These are phyloP conservation scores for Amazona vittata DNA, from an alignment of 2,113 vertebrate species.

Conservation along the genomic window DNA sequence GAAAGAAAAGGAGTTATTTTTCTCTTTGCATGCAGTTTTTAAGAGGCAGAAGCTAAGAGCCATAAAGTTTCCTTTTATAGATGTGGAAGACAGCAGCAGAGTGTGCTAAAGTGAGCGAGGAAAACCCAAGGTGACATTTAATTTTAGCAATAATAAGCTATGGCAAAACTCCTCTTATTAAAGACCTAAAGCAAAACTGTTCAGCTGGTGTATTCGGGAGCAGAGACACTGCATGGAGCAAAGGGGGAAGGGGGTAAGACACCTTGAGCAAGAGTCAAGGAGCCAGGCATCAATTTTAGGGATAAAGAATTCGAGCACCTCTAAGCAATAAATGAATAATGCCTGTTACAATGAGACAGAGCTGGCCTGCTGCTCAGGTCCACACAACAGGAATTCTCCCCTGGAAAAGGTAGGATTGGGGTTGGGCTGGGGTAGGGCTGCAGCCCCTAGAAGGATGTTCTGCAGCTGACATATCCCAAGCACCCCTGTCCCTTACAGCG, in stretches of 20 bases:
- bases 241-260: background rate
- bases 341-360: background rate
- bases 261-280: background rate
- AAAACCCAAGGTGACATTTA: slow-evolving; percentile 72
- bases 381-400: background rate
- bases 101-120: slow-evolving; percentile 43
- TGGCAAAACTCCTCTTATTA: slow-evolving; percentile 50
- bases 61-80: slow-evolving; percentile 64
- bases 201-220: background rate
- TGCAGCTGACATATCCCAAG: fast-evolving
- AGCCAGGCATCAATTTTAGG: slow-evolving; percentile 11
- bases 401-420: background rate
- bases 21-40: slow-evolving; percentile 34
- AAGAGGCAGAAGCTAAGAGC: slow-evolving; percentile 5
- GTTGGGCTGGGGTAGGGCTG: background rate
- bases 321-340: background rate
- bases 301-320: background rate
- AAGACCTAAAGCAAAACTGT: slow-evolving; percentile 43
- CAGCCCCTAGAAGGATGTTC: fast-evolving
- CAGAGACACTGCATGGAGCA: background rate
- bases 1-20: background rate
- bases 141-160: slow-evolving; percentile 64
- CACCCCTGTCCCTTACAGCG: fast-evolving
- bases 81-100: slow-evolving; percentile 27
- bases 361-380: background rate